Evolutionary conservation across 2,888 invertebrate genomes (phyloP).

Genomic region (Oasisia sp.): DNA sequence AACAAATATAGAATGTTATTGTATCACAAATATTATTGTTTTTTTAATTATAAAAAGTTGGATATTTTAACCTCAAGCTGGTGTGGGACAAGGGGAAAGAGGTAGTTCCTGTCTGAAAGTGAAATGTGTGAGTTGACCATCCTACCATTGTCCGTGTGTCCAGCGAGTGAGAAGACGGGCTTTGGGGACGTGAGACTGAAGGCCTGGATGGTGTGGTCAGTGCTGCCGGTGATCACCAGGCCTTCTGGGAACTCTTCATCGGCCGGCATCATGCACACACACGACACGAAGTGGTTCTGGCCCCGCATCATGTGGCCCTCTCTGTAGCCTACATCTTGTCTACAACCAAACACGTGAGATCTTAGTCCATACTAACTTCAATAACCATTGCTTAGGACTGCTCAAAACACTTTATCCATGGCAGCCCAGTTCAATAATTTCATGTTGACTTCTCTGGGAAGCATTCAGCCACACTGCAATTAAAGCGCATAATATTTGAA

Average conservation of each 20-base stretch:
- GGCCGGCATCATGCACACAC: slow-evolving; percentile 81
- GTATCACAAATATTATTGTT: too few species aligned
- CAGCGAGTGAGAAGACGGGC: slow-evolving; percentile 77
- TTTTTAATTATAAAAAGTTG: too few species aligned
- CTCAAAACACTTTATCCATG: too few species aligned
- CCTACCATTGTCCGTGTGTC: slow-evolving; percentile 80
- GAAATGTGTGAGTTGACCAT: not conserved
- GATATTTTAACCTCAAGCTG: too few species aligned
- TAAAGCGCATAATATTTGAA: too few species aligned
- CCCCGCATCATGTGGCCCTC: slow-evolving; percentile 69
- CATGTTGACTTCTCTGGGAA: too few species aligned
- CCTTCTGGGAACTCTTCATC: slow-evolving; percentile 78
- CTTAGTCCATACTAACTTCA: not conserved
- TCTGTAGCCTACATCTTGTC: slow-evolving; percentile 60
- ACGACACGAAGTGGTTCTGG: slow-evolving; percentile 86
- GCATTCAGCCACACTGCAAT: too few species aligned
- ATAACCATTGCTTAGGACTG: too few species aligned
- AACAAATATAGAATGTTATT: too few species aligned
- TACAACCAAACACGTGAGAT: slow-evolving; percentile 53
- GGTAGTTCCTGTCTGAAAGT: too few species aligned
- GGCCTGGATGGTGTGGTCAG: slow-evolving; percentile 85
- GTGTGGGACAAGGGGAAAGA: too few species aligned
- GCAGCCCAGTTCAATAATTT: too few species aligned
- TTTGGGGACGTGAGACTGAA: slow-evolving; percentile 78
- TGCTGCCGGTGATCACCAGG: slow-evolving; percentile 87